phyloP scores from a whole-genome alignment of 2,888 invertebrate genomes.

The Brachylomia viminalis region DNA sequence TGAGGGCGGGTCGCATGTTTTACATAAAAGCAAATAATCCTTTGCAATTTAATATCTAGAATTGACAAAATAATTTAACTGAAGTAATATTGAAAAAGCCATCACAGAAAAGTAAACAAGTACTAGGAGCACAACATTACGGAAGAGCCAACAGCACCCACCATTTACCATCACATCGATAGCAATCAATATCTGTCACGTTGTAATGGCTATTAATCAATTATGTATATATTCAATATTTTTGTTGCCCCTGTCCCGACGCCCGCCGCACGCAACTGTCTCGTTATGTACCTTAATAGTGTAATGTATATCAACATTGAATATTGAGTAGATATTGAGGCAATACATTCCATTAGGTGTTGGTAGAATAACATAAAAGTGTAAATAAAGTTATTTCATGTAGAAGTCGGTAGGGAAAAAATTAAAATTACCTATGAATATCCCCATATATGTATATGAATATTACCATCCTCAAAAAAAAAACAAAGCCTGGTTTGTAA shows the following conservation, averaged over 20 bases:
- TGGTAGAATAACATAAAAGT: neutral
- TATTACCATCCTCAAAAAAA: too few relatives aligned
- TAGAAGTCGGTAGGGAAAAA: neutral
- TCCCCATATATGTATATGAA: too few relatives aligned
- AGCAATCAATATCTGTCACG: constrained; percentile 66
- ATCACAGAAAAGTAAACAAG: constrained; percentile 9
- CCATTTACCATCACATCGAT: constrained; percentile 49
- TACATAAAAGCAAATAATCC: neutral
- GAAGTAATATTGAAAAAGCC: constrained; percentile 26
- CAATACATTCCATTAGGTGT: constrained; percentile 9
- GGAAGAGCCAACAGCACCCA: constrained; percentile 47
- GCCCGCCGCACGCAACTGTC: constrained; percentile 56
- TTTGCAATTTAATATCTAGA: neutral
- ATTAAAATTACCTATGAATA: neutral
- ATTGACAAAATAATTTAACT: neutral
- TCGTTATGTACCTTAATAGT: constrained; percentile 47
- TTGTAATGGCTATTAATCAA: constrained; percentile 64
- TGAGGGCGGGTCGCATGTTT: neutral
- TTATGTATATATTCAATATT: constrained; percentile 64
- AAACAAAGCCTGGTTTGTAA: neutral
- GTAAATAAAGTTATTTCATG: neutral
- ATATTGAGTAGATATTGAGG: constrained; percentile 30
- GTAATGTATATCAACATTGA: constrained; percentile 22
- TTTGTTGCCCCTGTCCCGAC: constrained; percentile 50
- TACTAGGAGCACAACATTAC: constrained; percentile 42